A percentile compares a stretch with the other conserved stretches of the same genome.
Evolutionary conservation across 53 echinoderm and acorn worm genomes (phyloP).

Genomic region (Pentamera pediparva): DNA sequence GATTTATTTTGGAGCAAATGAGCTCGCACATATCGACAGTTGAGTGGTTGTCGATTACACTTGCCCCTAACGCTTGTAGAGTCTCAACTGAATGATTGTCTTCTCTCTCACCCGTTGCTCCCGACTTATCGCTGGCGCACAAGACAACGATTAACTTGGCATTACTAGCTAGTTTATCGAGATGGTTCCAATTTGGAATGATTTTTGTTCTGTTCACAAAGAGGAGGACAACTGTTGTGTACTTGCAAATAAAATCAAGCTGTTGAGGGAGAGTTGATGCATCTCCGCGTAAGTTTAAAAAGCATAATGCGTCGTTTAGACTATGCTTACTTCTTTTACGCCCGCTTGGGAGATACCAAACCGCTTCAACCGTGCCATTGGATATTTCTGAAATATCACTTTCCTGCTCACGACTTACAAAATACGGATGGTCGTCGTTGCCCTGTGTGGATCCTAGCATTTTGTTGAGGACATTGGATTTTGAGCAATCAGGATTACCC

Average conservation of each 20-base stretch:
- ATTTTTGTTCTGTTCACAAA: background rate
- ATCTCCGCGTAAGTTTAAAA: conserved; percentile 12
- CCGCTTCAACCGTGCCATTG: conserved; percentile 4
- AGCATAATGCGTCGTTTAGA: background rate
- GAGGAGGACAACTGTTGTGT: background rate
- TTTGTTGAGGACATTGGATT: conserved; percentile 14
- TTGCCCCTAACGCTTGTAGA: background rate
- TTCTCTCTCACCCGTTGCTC: background rate
- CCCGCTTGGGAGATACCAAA: background rate
- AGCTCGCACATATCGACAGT: background rate
- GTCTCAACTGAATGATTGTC: background rate
- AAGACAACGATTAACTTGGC: background rate
- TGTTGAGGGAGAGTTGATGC: background rate
- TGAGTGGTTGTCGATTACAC: background rate
- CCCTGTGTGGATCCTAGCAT: conserved; percentile 17
- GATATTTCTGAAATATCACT: background rate
- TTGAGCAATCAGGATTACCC: background rate
- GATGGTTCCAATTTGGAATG: background rate
- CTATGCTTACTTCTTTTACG: background rate
- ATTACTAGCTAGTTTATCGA: background rate
- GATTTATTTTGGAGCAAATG: background rate
- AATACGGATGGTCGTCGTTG: conserved; percentile 20
- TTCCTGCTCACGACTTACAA: conserved; percentile 1
- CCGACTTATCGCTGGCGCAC: background rate
- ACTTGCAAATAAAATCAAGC: background rate